Base-by-base conservation (phyloP, 1,140 invertebrate species). In the Bombus superbus region DNA sequence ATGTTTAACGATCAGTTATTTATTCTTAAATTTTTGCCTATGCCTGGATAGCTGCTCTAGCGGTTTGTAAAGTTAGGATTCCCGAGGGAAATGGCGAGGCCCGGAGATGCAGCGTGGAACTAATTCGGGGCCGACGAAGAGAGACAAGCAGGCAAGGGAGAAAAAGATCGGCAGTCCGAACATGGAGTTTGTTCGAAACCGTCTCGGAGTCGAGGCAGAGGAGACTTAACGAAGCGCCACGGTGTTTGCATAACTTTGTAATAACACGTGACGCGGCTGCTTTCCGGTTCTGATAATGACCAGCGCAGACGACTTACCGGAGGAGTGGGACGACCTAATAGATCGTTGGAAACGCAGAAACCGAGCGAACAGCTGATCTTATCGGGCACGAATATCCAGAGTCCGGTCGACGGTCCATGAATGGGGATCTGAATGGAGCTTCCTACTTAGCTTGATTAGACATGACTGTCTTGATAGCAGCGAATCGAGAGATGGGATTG, bases 391-490 rank as follows among this genome's bases (percentile, higher is more conserved):
- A 66, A 66, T 42, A 57, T 82, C n/a, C 18, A 66, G 6, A 72
- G 53, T 40, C n/a, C 42, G 42, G n/a, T 81, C 40, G 11, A 42
- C 53, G n/a, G 13, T 88, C 91, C 92, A 89, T 93, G 93, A 93
- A 94, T 93, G 90, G 90, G 89, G 86, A 69, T 80, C 76, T 88
- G 90, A 92, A 40, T 77, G 53, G 38, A 35, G 6, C 35, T 25
- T 88, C 89, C 89, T 87, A 85, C 83, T 83, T 92, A 92, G 9
- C 38, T 10, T 81, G 79, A 81, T 81, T 81, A 73, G n/a, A 59
- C 13, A 11, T 6, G 28, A 81, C 22, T 25, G 68, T 47, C 25
- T 32, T 22, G 32, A 72, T n/a, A 22, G 69, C 4, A 72, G 28
- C 11, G 28, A 22, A 38, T 47, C 40, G 28, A 0, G 15, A 44